phyloP scores from a whole-genome alignment of 1,140 invertebrate species.

The Notospermus geniculatus region DNA sequence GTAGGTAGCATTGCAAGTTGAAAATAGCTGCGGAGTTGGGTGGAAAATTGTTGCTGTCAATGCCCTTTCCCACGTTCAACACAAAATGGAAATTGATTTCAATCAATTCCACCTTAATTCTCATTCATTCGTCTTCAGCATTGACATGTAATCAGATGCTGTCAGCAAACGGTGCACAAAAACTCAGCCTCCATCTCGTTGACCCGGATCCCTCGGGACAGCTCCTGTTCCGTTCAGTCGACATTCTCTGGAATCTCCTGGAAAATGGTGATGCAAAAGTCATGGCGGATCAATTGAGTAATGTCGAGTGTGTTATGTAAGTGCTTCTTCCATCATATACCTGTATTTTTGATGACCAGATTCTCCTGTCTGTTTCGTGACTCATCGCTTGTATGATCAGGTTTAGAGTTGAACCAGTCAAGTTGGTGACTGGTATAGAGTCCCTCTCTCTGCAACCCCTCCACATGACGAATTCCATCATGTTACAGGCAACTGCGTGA shows the following conservation, averaged over 20 bases:
- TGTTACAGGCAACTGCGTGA: slow-evolving; percentile 50
- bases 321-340: neutral
- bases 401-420: no score
- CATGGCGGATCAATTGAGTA: slow-evolving; percentile 47
- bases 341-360: neutral
- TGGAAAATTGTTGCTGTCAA: no score
- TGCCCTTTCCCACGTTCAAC: no score
- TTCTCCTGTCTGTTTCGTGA: no score
- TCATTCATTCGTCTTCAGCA: slow-evolving; percentile 25
- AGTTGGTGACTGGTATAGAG: no score
- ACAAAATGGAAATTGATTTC: no score
- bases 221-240: slow-evolving; percentile 51
- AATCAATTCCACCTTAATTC: neutral
- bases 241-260: slow-evolving; percentile 55
- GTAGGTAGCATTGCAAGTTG: slow-evolving; percentile 26
- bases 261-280: slow-evolving; percentile 43
- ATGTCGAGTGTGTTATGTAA: slow-evolving; percentile 47
- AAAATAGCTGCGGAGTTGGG: no score
- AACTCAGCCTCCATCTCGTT: slow-evolving; percentile 44
- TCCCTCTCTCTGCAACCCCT: no score
- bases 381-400: no score
- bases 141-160: slow-evolving; percentile 54
- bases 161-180: slow-evolving; percentile 40
- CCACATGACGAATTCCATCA: no score
- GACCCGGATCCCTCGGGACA: slow-evolving; percentile 47